Conservation (phyloP, 2,113 vertebrate genomes). For the Acanthisitta chloris region DNA sequence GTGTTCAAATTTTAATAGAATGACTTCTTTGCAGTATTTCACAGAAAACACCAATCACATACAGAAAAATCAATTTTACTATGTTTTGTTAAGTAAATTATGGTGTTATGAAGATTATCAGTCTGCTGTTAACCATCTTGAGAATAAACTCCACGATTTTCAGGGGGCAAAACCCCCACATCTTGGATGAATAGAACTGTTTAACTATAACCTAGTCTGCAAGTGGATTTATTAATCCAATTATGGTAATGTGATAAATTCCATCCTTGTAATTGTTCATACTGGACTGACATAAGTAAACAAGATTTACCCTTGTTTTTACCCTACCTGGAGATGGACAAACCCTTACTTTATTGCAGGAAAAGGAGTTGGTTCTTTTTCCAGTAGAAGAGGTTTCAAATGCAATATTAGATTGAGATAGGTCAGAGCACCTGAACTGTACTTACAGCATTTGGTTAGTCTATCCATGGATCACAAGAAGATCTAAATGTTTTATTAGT, state of each 20-base stretch:
- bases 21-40: not conserved
- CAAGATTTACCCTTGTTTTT: not conserved
- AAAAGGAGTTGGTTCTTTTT: not conserved
- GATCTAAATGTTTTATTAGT: not conserved
- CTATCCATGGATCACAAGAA: not conserved
- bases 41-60: not conserved
- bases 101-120: not conserved
- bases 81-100: not conserved
- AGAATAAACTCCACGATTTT: not conserved
- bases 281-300: not conserved
- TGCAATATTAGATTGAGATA: not conserved
- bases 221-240: not conserved
- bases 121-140: not conserved
- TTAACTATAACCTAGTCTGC: not conserved
- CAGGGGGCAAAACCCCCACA: fast-evolving
- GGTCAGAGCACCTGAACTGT: not conserved
- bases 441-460: not conserved
- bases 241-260: not conserved
- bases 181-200: not conserved
- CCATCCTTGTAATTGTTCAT: not conserved
- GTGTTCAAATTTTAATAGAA: not conserved
- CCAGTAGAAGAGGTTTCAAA: not conserved
- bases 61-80: not conserved
- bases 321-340: not conserved
- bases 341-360: not conserved